These are phyloP conservation scores for Drosophila orosa DNA, from an alignment of 1,140 invertebrate genomes.

Conservation along the genomic window DNA sequence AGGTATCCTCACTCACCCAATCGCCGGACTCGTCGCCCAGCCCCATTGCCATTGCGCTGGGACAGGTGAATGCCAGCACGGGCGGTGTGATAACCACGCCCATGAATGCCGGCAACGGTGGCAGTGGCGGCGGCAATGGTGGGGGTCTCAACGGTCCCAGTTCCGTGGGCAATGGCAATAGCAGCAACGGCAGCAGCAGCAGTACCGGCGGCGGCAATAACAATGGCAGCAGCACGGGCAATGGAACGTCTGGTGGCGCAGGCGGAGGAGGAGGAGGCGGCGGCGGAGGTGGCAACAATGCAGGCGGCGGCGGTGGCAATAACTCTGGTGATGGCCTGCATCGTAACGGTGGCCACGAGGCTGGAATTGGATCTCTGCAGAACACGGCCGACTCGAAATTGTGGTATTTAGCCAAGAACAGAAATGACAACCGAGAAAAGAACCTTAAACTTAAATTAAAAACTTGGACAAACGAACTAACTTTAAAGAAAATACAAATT, in stretches of 20 bases:
- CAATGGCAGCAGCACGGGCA: slow-evolving; percentile 68
- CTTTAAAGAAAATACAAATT: neutral
- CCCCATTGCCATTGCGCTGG: slow-evolving; percentile 90
- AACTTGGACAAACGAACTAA: slow-evolving; percentile 28
- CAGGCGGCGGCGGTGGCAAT: slow-evolving; percentile 72
- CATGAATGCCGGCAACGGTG: slow-evolving; percentile 68
- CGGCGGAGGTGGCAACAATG: slow-evolving; percentile 61
- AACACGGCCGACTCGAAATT: slow-evolving; percentile 86
- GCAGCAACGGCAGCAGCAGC: slow-evolving; percentile 85
- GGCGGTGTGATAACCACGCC: slow-evolving; percentile 77
- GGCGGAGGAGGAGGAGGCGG: slow-evolving; percentile 14
- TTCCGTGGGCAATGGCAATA: slow-evolving; percentile 65
- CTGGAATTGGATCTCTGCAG: slow-evolving; percentile 83
- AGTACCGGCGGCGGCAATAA: slow-evolving; percentile 75
- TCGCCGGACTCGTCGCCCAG: slow-evolving; percentile 94
- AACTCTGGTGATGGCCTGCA: slow-evolving; percentile 72
- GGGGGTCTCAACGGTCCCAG: slow-evolving; percentile 53
- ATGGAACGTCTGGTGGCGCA: slow-evolving; percentile 33
- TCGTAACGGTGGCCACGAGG: slow-evolving; percentile 76
- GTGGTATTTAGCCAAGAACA: slow-evolving; percentile 86
- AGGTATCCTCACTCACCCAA: slow-evolving; percentile 93
- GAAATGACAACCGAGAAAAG: slow-evolving; percentile 84
- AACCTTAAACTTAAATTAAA: slow-evolving; percentile 81
- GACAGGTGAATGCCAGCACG: slow-evolving; percentile 85
- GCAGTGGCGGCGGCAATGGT: slow-evolving; percentile 84